These are phyloP conservation scores for Pseudomyrmex dendroicus DNA, from an alignment of 1,140 invertebrate species.

Conservation along the genomic window DNA sequence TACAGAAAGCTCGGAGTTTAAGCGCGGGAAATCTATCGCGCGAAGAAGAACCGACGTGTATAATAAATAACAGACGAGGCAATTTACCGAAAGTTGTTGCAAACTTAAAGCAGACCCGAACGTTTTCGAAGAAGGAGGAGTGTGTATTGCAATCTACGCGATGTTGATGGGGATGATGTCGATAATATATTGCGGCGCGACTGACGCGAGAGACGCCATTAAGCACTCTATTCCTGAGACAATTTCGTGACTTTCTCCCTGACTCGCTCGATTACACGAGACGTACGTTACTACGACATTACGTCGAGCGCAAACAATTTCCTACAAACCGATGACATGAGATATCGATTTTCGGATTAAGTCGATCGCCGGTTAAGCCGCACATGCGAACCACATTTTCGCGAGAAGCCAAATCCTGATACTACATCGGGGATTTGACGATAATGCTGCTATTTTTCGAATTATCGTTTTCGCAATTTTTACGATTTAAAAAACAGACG, in stretches of 20 bases:
- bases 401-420: neutral
- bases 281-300: neutral
- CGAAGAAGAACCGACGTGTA: slow-evolving; percentile 19
- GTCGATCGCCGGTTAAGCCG: slow-evolving; percentile 15
- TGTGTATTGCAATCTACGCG: neutral
- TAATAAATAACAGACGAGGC: slow-evolving; percentile 49
- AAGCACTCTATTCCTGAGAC: slow-evolving; percentile 2
- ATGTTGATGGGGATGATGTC: slow-evolving; percentile 4
- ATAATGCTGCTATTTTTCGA: neutral
- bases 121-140: neutral
- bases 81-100: slow-evolving; percentile 33
- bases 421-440: neutral
- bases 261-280: neutral
- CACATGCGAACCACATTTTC: neutral
- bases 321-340: neutral
- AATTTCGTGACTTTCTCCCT: slow-evolving; percentile 8
- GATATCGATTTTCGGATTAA: slow-evolving; percentile 15
- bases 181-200: slow-evolving; percentile 18
- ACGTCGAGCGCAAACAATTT: neutral
- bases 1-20: neutral
- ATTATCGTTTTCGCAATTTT: too few relatives aligned
- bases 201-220: neutral
- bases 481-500: too few relatives aligned
- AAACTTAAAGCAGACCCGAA: neutral
- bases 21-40: slow-evolving; percentile 36